Base-by-base conservation (phyloP, 2,797 vertebrate genomes). In the Neoniphon sammara region DNA sequence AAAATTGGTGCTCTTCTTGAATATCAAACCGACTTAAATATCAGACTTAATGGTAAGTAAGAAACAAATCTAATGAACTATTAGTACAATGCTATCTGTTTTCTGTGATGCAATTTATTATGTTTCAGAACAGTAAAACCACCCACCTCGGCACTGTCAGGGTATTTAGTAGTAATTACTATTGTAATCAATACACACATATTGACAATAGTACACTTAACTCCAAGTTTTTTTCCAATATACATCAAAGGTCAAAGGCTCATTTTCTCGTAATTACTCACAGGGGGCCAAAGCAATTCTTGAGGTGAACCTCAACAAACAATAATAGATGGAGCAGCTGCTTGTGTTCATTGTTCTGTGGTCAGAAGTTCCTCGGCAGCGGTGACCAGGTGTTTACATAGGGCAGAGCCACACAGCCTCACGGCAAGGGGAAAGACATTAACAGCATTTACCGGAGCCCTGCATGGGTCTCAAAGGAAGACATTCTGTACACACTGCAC, bases 221-320 rank as follows among this genome's bases (percentile, higher is more conserved):
- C 74, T 77, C 65, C 71, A 90, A 85, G 87, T 88, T 89, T 92
- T 88, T 90, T 76, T 89, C 85, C 91, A 83, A 90, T 93, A 91
- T 78, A 85, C 88, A 92, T 91, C 87, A 90, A 93, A 93, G 94
- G 94, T 95, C 93, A 94, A 94, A 93, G 89, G 91, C 91, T 92
- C 80, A 80, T 93, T 93, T 93, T 88, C 81, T 79, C 81, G 85
- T 94, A 94, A 95, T 93, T 93, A 94, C 91, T 93, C 94, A 92
- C 87, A 42, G 52, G 88, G 77, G 86, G 80, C n/a, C 42, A 25
- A 56, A 73, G 87, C 75, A 82, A 78, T 87, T 84, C 83, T 90
- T 89, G 88, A 89, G 89, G 91, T 91, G 88, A 91, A 87, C 88
- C 91, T 88, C 90, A 90, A 92, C 90, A 89, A 92, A 92, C 90